A percentile compares a stretch with the other conserved stretches of the same genome.
phyloP scores from a whole-genome alignment of 1,140 invertebrate genomes.

The Brachionus asplanchnoidis region DNA sequence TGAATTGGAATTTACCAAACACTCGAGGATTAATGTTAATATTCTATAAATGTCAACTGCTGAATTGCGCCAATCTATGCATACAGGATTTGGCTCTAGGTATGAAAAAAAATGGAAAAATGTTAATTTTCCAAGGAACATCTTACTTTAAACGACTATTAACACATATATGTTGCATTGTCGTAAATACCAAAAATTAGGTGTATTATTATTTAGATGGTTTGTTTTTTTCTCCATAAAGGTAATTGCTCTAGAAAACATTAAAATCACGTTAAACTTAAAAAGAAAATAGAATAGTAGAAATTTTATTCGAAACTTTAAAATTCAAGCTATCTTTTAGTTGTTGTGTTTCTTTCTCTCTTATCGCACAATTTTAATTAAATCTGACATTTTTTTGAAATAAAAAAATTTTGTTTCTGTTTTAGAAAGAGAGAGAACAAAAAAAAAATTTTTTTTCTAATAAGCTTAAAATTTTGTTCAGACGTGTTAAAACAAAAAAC shows the following conservation, averaged over 20 bases:
- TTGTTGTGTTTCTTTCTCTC: neutral
- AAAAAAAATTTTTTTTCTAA: neutral
- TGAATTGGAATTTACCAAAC: neutral
- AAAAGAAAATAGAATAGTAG: neutral
- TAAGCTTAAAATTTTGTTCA: neutral
- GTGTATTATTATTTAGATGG: constrained; percentile 2
- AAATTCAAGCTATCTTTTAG: neutral
- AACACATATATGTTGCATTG: neutral
- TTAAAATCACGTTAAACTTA: neutral
- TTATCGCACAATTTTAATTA: neutral
- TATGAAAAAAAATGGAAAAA: neutral
- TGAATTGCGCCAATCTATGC: neutral
- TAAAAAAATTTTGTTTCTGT: neutral
- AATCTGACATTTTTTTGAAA: neutral
- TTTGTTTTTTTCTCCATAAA: neutral
- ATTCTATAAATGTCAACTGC: neutral
- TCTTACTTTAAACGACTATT: neutral
- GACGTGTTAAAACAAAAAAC: neutral
- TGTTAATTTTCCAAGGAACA: neutral
- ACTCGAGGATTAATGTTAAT: neutral
- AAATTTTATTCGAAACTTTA: neutral
- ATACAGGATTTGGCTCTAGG: neutral
- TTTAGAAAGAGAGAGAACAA: no score
- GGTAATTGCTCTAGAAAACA: neutral
- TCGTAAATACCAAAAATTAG: constrained; percentile 16